Base-by-base conservation (phyloP, 1,140 invertebrate species). In the Drosophila littoralis region DNA sequence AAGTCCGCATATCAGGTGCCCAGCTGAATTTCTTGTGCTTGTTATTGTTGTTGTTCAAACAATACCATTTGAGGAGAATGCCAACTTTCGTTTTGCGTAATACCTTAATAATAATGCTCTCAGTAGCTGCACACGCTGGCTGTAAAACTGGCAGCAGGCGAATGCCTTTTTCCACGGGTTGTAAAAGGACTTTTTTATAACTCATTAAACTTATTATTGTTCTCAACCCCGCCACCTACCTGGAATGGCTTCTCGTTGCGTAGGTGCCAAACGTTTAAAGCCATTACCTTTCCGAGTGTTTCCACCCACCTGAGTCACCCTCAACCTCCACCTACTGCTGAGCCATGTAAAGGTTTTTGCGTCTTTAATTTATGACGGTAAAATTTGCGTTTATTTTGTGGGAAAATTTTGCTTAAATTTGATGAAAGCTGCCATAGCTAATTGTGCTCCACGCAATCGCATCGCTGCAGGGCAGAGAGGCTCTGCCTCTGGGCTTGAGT, bases 131-230 rank as follows among this genome's bases (percentile, higher is more conserved):
- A 48, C 22, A 48, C 46, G 46, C 17, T 17, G 40, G 46, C 55
- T 50, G 54, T 72, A 58, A 59, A 66, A 54, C n/a, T 54, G 42
- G 38, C 46, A 60, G 36, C 15, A 22, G 13, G 6, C 43, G 8
- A 45, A 42, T 68, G 43, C 55, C 35, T 60, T 17, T 59, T 72
- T 66, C 46, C 57, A 55, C 57, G 65, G 77, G 73, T 57, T 86
- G 71, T 76, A 80, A 81, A 80, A 75, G 65, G 46, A 72, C 75
- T 43, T 81, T 28, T 89, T 84, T 84, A 89, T 74, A 75, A 75
- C 84, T 84, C 84, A 89, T 89, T 78, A 81, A 84, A 81, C 89
- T 69, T 68, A 82, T 88, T 71, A 83, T 89, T 83, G 72, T 80
- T 82, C 63, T 76, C 32, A 5, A 28, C 22, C 22, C 22, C 22